Evolutionary conservation across 2,888 invertebrate genomes (phyloP).

Genomic region (Ophion slaviceki): DNA sequence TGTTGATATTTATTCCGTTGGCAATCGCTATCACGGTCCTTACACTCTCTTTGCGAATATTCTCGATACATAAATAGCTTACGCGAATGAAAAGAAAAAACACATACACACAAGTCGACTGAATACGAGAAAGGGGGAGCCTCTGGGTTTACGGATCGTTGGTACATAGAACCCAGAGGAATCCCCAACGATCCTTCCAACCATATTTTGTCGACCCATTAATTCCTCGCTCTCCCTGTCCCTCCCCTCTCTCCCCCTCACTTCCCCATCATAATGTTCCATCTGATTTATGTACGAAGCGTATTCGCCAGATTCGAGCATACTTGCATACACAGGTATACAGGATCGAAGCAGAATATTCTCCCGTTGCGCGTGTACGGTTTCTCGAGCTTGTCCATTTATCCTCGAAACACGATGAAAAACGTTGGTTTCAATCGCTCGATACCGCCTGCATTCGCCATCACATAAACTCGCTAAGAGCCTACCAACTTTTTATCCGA

Average conservation of each 20-base stretch:
- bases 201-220: constrained; percentile 70
- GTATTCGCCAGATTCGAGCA: constrained; percentile 57
- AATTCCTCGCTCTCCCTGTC: constrained; percentile 66
- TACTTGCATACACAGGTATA: constrained; percentile 23
- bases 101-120: not conserved
- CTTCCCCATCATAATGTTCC: constrained; percentile 54
- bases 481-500: not conserved
- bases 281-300: constrained; percentile 62
- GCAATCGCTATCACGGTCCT: constrained; percentile 39
- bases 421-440: constrained; percentile 7
- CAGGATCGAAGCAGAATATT: constrained; percentile 29
- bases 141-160: constrained; percentile 62
- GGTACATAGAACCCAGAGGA: constrained; percentile 60
- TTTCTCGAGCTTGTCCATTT: constrained; percentile 33
- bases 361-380: constrained; percentile 45
- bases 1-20: constrained; percentile 49
- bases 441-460: not conserved
- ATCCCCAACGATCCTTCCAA: constrained; percentile 61
- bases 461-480: not conserved
- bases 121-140: constrained; percentile 33
- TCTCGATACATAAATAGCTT: constrained; percentile 58
- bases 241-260: constrained; percentile 23
- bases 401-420: constrained; percentile 21
- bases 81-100: constrained; percentile 30
- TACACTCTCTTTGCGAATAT: constrained; percentile 50